Evolutionary conservation across 2,113 vertebrate species (phyloP).

Genomic region (Nycticebus coucang): DNA sequence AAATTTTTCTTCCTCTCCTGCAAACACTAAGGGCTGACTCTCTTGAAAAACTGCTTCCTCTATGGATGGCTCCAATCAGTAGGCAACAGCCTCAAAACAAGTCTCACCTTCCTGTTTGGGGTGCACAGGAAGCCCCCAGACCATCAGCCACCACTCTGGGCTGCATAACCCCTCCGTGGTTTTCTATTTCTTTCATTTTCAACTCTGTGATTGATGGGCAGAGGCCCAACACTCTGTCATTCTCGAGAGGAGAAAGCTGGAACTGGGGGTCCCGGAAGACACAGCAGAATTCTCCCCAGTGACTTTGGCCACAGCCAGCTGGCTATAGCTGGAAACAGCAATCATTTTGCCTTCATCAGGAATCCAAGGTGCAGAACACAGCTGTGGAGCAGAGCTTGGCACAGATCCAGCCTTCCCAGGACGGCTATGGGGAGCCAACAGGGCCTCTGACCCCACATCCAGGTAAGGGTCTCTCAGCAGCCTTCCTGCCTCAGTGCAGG

Average conservation of each 20-base stretch:
- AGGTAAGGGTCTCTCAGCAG: not conserved
- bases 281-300: not conserved
- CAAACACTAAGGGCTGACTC: not conserved
- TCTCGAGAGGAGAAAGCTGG: not conserved
- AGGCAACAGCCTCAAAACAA: not conserved
- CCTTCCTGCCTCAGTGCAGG: not conserved
- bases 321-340: not conserved
- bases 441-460: not conserved
- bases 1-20: not conserved
- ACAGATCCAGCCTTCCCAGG: not conserved
- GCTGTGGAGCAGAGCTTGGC: not conserved
- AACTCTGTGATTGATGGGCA: not conserved
- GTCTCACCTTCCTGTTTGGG: not conserved
- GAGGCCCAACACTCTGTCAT: not conserved
- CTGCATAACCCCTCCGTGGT: not conserved
- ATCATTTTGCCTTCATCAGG: constrained; percentile 35
- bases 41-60: not conserved
- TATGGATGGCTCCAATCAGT: not conserved
- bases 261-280: not conserved
- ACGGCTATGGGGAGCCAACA: not conserved
- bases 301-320: not conserved
- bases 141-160: not conserved
- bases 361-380: not conserved
- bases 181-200: not conserved
- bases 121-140: not conserved